These are phyloP conservation scores for Aurelia aurita DNA, from an alignment of 30 jellyfish, hydroid and myxozoan genomes.

Conservation along the genomic window DNA sequence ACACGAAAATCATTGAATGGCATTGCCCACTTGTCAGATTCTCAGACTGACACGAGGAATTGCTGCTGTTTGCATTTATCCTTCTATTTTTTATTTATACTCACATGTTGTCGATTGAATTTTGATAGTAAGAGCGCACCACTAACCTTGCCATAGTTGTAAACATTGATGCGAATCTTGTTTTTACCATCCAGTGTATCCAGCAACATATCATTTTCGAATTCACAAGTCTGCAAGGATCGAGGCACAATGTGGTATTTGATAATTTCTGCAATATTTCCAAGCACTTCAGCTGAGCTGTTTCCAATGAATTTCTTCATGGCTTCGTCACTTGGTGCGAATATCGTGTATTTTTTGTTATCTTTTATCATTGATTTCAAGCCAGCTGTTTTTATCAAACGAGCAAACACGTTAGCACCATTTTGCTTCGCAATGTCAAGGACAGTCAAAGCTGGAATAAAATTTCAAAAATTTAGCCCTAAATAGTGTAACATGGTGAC, in stretches of 20 bases:
- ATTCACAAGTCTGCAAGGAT: slow-evolving; percentile 52
- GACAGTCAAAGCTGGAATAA: slow-evolving; percentile 61
- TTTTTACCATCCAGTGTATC: slow-evolving; percentile 65
- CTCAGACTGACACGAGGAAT: no score
- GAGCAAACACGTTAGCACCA: slow-evolving; percentile 41
- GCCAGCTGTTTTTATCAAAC: slow-evolving; percentile 54
- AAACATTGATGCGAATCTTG: slow-evolving; percentile 54
- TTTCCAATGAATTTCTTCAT: slow-evolving; percentile 33
- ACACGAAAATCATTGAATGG: no score
- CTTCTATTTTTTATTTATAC: no score
- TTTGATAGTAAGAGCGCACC: no score
- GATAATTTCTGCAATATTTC: slow-evolving; percentile 40
- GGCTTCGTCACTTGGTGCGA: slow-evolving; percentile 80
- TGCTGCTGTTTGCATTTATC: no score
- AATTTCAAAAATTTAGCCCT: background rate
- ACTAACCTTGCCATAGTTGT: slow-evolving; percentile 75
- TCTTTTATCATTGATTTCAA: slow-evolving; percentile 38
- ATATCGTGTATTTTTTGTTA: slow-evolving; percentile 51
- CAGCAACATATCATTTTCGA: slow-evolving; percentile 55
- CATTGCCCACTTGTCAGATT: no score
- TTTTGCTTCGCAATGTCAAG: slow-evolving; percentile 51
- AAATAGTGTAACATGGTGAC: no score
- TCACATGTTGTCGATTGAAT: no score
- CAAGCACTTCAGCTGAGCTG: slow-evolving; percentile 22
- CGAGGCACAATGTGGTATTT: slow-evolving; percentile 64